Conservation (phyloP, 2,113 vertebrate genomes). For the Melierax canorus region DNA sequence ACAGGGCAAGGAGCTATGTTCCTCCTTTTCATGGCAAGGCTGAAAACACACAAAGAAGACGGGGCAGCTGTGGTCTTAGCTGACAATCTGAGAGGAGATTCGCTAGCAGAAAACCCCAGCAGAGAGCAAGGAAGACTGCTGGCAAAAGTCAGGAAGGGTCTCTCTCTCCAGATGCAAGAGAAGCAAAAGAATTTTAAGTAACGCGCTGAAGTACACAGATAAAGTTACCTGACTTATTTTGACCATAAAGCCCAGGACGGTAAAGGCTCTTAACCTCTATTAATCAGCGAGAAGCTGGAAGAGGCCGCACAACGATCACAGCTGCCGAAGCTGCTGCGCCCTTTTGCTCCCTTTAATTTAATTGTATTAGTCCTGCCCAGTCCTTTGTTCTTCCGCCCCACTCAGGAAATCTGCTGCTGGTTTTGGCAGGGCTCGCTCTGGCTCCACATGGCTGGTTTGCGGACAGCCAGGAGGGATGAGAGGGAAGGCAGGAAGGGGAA, state of each 20-base stretch:
- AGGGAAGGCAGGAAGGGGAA: constrained; percentile 5
- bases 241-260: neutral
- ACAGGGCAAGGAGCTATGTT: neutral
- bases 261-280: neutral
- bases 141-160: neutral
- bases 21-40: neutral
- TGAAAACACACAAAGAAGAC: neutral
- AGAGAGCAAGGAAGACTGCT: neutral
- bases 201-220: neutral
- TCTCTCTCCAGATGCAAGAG: neutral
- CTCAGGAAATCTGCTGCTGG: constrained; percentile 46
- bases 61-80: neutral
- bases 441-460: neutral
- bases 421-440: neutral
- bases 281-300: constrained; percentile 2
- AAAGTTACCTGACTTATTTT: neutral
- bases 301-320: neutral
- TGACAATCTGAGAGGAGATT: neutral
- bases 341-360: constrained; percentile 47
- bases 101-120: neutral
- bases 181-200: neutral
- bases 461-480: neutral
- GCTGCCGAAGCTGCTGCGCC: neutral
- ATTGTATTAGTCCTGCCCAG: neutral
- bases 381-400: neutral